A percentile compares a stretch with the other conserved stretches of the same genome.
Evolutionary conservation across 2,113 vertebrate genomes (phyloP).

Genomic region (Sinocyclocheilus anophthalmus): DNA sequence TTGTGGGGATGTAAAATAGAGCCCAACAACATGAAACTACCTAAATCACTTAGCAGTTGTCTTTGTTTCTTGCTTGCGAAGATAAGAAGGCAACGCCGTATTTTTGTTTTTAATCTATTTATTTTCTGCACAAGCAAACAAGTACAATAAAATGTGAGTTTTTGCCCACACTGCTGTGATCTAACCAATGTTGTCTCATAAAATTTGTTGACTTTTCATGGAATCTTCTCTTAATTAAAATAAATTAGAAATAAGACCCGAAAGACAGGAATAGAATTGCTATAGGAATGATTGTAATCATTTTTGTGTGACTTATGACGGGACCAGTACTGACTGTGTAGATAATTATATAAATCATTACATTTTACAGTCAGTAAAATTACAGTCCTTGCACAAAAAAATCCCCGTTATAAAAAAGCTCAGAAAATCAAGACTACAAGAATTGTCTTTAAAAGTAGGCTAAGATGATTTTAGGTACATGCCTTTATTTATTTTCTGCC

Average conservation of each 20-base stretch:
- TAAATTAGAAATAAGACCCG: neutral
- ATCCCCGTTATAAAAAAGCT: neutral
- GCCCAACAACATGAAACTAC: slow-evolving; percentile 99
- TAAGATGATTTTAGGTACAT: slow-evolving; percentile 1
- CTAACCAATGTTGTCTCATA: neutral
- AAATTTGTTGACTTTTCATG: neutral
- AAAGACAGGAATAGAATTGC: neutral
- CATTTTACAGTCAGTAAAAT: neutral
- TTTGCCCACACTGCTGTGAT: neutral
- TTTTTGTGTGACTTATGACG: neutral
- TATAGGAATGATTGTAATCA: neutral
- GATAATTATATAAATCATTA: neutral
- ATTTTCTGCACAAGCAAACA: slow-evolving; percentile 43
- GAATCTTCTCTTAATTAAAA: neutral
- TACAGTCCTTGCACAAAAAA: neutral
- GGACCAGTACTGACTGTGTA: neutral
- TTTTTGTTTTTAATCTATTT: slow-evolving; percentile 10
- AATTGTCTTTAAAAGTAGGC: neutral
- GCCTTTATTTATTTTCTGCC: slow-evolving; percentile 31
- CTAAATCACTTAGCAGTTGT: slow-evolving; percentile 95
- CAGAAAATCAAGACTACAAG: neutral
- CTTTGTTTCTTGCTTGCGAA: slow-evolving; percentile 57
- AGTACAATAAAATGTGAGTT: neutral
- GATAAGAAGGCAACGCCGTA: neutral
- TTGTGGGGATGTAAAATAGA: slow-evolving; percentile 89